A percentile compares a stretch with the other conserved stretches of the same genome.
phyloP scores from a whole-genome alignment of 2,888 invertebrate genomes.

The Idaea straminata region DNA sequence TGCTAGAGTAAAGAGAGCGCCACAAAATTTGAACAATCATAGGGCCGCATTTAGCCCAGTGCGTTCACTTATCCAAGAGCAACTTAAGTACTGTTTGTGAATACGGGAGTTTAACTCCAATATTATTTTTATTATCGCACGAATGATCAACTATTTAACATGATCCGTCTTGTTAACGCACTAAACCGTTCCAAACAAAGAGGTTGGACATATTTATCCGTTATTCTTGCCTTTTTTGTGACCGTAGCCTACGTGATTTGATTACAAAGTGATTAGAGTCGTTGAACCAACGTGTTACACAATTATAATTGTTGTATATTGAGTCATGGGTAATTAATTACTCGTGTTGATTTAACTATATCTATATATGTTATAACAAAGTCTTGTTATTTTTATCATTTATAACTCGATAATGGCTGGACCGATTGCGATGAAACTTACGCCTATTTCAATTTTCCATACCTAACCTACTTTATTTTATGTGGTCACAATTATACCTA shows the following conservation, averaged over 20 bases:
- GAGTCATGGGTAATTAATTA: background rate
- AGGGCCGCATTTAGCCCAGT: too few species aligned
- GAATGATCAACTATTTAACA: background rate
- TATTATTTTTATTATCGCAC: background rate
- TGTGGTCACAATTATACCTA: too few species aligned
- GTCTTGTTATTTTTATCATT: too few species aligned
- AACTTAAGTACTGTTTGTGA: too few species aligned
- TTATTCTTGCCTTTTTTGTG: constrained; percentile 28
- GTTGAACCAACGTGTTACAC: background rate
- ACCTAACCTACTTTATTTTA: background rate
- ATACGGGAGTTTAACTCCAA: too few species aligned
- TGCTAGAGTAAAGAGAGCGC: too few species aligned
- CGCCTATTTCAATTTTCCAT: background rate
- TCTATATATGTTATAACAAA: too few species aligned
- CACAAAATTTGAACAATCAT: too few species aligned
- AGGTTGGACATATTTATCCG: constrained; percentile 22
- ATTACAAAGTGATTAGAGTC: constrained; percentile 11
- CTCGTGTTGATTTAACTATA: background rate
- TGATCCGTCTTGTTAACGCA: background rate
- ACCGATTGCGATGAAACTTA: background rate
- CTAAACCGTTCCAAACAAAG: background rate
- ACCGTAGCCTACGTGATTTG: constrained; percentile 22
- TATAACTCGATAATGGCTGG: too few species aligned
- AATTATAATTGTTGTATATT: background rate
- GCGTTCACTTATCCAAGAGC: too few species aligned